Conservation (phyloP, 2,113 vertebrate genomes). For the Nibea albiflora region DNA sequence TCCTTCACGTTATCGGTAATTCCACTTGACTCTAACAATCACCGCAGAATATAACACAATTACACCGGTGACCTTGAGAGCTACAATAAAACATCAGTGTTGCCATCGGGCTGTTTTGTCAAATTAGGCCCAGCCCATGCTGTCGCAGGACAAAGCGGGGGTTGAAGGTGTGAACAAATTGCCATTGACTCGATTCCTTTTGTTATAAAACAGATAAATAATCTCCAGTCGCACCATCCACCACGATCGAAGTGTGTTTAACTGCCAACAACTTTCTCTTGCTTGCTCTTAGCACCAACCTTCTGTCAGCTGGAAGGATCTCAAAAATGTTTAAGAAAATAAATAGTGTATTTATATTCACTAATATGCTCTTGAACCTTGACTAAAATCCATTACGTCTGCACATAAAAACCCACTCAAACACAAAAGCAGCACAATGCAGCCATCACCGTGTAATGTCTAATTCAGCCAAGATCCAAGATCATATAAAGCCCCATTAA, state of each 20-base stretch:
- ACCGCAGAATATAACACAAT: not conserved
- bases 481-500: not conserved
- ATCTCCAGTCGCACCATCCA: not conserved
- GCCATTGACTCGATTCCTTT: not conserved
- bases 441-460: not conserved
- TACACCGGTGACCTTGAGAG: conserved; percentile 28
- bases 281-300: not conserved
- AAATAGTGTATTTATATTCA: too few relatives aligned
- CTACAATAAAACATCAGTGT: not conserved
- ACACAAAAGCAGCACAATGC: not conserved
- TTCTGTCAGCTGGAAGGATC: conserved; percentile 9
- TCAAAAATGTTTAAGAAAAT: not conserved
- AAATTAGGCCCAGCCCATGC: not conserved
- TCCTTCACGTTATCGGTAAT: conserved; percentile 10
- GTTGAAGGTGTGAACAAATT: not conserved
- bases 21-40: conserved; percentile 18
- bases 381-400: not conserved
- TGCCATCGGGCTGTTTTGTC: not conserved
- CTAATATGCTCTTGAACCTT: not conserved
- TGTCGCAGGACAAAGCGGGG: not conserved
- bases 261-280: not conserved
- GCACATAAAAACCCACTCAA: not conserved
- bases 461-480: not conserved
- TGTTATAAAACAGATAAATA: not conserved
- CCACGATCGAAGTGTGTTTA: not conserved